Evolutionary conservation across 2,113 vertebrate species (phyloP).

Genomic region (pig (Sus scrofa)): DNA sequence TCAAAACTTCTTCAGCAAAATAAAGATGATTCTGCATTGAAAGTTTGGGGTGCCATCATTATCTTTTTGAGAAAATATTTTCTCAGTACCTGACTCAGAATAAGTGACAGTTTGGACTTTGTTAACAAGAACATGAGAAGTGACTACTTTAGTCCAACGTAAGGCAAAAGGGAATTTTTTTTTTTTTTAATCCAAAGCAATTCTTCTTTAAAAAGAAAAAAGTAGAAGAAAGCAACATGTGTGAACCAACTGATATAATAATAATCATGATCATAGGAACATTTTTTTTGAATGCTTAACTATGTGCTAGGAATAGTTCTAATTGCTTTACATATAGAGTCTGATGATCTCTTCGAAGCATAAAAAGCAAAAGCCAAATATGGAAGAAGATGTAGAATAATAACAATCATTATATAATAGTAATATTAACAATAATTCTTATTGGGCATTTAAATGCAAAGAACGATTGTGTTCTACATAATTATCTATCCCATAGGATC

Average conservation of each 20-base stretch:
- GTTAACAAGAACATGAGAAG: background rate
- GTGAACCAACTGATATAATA: constrained; percentile 12
- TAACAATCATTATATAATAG: background rate
- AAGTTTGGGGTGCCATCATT: background rate
- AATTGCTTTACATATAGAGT: background rate
- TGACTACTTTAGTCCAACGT: constrained; percentile 35
- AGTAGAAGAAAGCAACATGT: background rate
- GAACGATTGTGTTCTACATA: background rate
- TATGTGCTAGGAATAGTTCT: background rate
- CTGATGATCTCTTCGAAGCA: background rate
- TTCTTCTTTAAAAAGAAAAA: background rate
- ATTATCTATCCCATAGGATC: background rate
- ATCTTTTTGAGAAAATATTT: constrained; percentile 4
- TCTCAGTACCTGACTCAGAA: background rate
- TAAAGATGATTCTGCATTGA: background rate
- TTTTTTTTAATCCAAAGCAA: constrained; percentile 48
- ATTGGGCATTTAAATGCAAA: background rate
- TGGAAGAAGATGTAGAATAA: background rate
- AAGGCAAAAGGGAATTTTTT: constrained; percentile 53
- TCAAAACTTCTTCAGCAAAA: background rate
- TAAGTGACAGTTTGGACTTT: background rate
- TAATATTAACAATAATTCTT: background rate
- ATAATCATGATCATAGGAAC: background rate
- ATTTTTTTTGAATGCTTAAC: constrained; percentile 34
- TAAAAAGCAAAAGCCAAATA: background rate